Base-by-base conservation (phyloP, 2,113 vertebrate species). In the Podilymbus podiceps region DNA sequence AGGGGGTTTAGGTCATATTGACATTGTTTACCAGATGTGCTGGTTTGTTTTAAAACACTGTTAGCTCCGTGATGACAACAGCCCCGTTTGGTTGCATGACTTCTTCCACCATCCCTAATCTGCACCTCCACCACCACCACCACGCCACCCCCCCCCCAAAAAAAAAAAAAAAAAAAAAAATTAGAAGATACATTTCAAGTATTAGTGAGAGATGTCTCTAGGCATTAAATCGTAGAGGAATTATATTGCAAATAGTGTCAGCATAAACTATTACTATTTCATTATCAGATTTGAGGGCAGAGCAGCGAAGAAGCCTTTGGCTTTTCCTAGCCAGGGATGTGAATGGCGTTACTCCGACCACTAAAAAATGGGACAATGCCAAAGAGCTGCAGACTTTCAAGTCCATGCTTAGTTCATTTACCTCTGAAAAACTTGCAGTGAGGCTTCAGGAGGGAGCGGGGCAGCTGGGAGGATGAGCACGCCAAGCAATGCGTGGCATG, bases 21-120 rank as follows among this genome's bases (percentile, higher is more conserved):
- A 94, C 92, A 94, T 89, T 94, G 87, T 89, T 91, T 96, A 84
- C 77, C 94, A 97, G 91, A 96, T 95, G 90, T 64, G 87, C 66
- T 84, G 6, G 0, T 95, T 96, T 95, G 90, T 95, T 95, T 91
- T 95, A 89, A 88, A 95, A 90, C 92, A 73, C 21, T 46, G 20
- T 95, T 97, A 95, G 95, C 95, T 79, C 79, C 78, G n/a, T 84
- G 66, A 33, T 95, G 90, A n/a, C 90, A 72, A 53, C 68, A 88
- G 68, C 35, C 33, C 8, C 1, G 0, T 78, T 84, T 1, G 1
- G 19, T 71, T 73, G 38, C 44, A 12, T 68, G 82, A 24, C 59
- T 63, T 63, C 60, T 49, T 83, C 59, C 14, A 28, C 42, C 5
- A 2, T 75, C 40, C 40, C 46, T 56, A 42, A 50, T 18, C 46